Evolutionary conservation across 1,140 invertebrate species (phyloP).

Genomic region (Pseudoatta argentina): DNA sequence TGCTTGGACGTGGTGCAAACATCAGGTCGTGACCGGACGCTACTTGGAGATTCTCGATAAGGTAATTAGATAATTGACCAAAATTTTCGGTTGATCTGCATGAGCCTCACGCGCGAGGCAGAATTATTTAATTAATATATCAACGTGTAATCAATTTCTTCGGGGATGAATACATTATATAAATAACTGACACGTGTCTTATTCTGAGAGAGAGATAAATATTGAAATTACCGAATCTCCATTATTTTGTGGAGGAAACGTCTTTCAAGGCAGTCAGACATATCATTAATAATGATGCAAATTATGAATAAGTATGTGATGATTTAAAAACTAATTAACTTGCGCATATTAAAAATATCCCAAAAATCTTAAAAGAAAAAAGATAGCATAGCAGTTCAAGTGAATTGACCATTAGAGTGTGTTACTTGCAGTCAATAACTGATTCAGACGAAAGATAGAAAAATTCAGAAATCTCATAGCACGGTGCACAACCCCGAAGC

Average conservation of each 20-base stretch:
- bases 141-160: constrained; percentile 36
- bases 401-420: neutral
- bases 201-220: neutral
- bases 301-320: neutral
- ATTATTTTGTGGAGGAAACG: constrained; percentile 6
- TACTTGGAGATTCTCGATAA: constrained; percentile 40
- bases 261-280: neutral
- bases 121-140: constrained; percentile 45
- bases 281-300: constrained; percentile 30
- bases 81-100: constrained; percentile 35
- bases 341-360: neutral
- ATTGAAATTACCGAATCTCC: constrained; percentile 3
- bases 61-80: neutral
- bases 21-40: constrained; percentile 11
- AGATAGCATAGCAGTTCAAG: neutral
- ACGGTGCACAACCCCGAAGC: neutral
- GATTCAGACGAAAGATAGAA: constrained; percentile 25
- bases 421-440: constrained; percentile 19
- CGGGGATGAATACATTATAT: neutral
- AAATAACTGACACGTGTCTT: neutral
- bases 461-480: constrained; percentile 19
- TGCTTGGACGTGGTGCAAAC: neutral
- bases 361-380: neutral
- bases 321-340: constrained; percentile 6
- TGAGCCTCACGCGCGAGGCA: neutral